These are phyloP conservation scores for Sitta europaea DNA, from an alignment of 2,113 vertebrate genomes.

Conservation along the genomic window DNA sequence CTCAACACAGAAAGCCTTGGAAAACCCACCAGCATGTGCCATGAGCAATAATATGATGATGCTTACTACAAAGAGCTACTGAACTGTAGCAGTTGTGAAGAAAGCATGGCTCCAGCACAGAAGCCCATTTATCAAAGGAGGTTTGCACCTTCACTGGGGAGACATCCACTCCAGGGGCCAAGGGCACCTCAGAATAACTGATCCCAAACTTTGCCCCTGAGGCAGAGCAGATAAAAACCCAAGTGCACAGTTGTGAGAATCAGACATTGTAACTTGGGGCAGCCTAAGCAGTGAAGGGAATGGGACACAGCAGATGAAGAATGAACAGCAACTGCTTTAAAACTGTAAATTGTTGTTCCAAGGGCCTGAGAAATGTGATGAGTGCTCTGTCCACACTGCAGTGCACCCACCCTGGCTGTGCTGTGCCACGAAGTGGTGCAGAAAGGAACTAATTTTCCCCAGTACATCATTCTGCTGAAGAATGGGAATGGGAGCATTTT, in stretches of 20 bases:
- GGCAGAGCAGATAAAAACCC: not conserved
- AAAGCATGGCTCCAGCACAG: not conserved
- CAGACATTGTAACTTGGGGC: not conserved
- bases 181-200: not conserved
- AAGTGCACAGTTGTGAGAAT: not conserved
- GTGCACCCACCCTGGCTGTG: not conserved
- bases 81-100: not conserved
- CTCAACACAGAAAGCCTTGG: not conserved
- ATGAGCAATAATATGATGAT: not conserved
- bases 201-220: not conserved
- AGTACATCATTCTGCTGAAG: not conserved
- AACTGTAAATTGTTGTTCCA: not conserved
- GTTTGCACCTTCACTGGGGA: not conserved
- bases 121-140: not conserved
- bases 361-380: too few relatives aligned
- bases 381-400: not conserved
- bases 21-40: not conserved
- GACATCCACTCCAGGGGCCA: not conserved
- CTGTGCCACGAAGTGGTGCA: accelerated
- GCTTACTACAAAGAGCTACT: not conserved
- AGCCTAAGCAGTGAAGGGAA: not conserved
- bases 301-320: not conserved
- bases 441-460: not conserved
- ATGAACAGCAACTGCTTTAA: not conserved
- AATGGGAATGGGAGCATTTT: not conserved